Base-by-base conservation (phyloP, 1,140 invertebrate genomes). In the Episyrphus balteatus region DNA sequence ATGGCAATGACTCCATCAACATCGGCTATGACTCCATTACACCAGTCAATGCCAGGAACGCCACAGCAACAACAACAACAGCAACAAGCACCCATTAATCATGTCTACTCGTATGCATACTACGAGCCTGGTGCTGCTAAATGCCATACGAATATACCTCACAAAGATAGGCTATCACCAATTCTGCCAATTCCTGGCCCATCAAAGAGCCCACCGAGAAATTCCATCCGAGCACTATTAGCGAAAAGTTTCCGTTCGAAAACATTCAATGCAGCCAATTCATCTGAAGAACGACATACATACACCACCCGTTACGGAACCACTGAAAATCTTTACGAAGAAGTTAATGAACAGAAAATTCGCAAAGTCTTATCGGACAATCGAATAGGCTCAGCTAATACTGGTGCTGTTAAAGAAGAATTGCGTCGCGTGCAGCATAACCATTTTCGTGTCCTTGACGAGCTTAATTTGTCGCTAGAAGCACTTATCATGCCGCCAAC, bases 261-360 rank as follows among this genome's bases (percentile, higher is more conserved):
- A 51, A 57, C 57, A 0, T 62, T 55, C 26, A 61, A 55, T 11
- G 59, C 61, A 38, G 54, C 58, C 1, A 17, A 19, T 11, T 55
- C 55, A 19, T 51, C 63, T 39, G 63, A 64, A 47, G 63, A 66
- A 41, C 39, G 70, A 47, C 83, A 85, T 56, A 84, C 82, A 36
- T 86, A 83, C 55, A 78, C 85, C 18, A 86, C 83, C 7, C 73
- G 82, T 49, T 86, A 87, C 57, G 84, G 84, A 17, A 86, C 83
- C 21, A 83, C 86, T 61, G 86, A 90, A 72, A 90, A 90, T 58
- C 87, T 90, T 56, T 90, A 90, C 66, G 86, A 88, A 70, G 86
- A 90, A 73, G 88, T 90, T 46, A 84, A 75, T 47, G 78, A 81
- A 47, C 75, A 68, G 45, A 68, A 66, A 73, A 51, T 75, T 69